These are phyloP conservation scores for Sternotherus odoratus DNA, from an alignment of 2,797 vertebrate genomes.

Conservation along the genomic window DNA sequence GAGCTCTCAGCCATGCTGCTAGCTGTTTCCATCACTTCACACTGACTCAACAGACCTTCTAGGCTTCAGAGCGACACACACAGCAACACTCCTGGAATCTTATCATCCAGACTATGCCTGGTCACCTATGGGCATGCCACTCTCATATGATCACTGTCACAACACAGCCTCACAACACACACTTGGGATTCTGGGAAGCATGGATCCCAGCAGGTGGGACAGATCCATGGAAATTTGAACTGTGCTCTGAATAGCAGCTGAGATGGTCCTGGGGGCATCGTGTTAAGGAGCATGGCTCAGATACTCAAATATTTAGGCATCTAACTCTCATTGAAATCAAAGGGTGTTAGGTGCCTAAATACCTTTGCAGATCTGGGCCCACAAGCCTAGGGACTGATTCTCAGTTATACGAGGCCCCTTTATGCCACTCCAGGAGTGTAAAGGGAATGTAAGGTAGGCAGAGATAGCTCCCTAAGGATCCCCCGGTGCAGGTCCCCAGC, in stretches of 20 bases:
- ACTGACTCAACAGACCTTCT: neutral
- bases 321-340: neutral
- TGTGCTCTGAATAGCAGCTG: neutral
- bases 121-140: neutral
- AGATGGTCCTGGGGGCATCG: neutral
- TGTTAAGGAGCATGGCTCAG: neutral
- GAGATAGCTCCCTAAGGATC: neutral
- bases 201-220: neutral
- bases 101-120: neutral
- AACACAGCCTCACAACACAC: neutral
- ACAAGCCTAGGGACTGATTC: neutral
- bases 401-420: neutral
- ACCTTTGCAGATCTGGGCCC: neutral
- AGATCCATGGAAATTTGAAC: neutral
- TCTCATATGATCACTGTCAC: neutral
- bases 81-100: neutral
- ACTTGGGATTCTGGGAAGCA: neutral
- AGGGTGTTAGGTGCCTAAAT: neutral
- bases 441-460: neutral
- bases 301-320: neutral
- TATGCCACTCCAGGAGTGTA: neutral
- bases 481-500: neutral
- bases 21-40: neutral
- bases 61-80: neutral
- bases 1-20: neutral